Conservation (phyloP, 2,888 invertebrate genomes). For the Eristalinus sepulchralis region DNA sequence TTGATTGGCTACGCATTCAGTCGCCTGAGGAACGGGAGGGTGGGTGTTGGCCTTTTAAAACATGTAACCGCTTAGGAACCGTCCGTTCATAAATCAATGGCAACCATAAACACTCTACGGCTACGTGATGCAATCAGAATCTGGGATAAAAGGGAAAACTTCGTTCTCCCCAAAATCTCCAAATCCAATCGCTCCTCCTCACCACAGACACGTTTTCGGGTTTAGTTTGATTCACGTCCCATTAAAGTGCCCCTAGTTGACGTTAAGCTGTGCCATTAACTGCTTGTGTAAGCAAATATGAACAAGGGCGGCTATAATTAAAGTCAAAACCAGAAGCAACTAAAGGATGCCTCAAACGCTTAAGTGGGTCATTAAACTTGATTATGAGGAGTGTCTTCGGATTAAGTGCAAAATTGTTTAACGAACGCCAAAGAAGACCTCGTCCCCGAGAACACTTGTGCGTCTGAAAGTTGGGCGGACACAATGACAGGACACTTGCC, state of each 20-base stretch:
- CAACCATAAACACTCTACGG: slow-evolving; percentile 12
- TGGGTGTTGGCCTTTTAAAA: no score
- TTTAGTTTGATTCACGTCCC: not conserved
- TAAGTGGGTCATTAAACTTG: not conserved
- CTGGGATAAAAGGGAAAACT: not conserved
- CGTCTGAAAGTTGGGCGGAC: not conserved
- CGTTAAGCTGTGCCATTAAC: not conserved
- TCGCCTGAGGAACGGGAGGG: no score
- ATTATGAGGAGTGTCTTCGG: slow-evolving; percentile 7
- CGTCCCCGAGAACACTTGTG: not conserved
- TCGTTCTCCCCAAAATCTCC: not conserved
- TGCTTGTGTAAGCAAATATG: not conserved
- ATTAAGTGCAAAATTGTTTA: slow-evolving; percentile 43
- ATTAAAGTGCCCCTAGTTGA: not conserved
- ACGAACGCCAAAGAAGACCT: not conserved
- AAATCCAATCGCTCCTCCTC: not conserved
- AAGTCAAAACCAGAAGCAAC: not conserved
- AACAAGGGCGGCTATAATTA: slow-evolving; percentile 9
- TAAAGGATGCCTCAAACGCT: not conserved
- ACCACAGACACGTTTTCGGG: slow-evolving; percentile 8
- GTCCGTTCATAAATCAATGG: slow-evolving; percentile 33
- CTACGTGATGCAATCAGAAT: slow-evolving; percentile 31
- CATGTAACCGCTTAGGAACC: no score
- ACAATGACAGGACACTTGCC: slow-evolving; percentile 14
- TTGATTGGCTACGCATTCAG: no score